A percentile compares a stretch with the other conserved stretches of the same genome.
Conservation (phyloP, 2,113 vertebrate genomes). For the Oenanthe melanoleuca region DNA sequence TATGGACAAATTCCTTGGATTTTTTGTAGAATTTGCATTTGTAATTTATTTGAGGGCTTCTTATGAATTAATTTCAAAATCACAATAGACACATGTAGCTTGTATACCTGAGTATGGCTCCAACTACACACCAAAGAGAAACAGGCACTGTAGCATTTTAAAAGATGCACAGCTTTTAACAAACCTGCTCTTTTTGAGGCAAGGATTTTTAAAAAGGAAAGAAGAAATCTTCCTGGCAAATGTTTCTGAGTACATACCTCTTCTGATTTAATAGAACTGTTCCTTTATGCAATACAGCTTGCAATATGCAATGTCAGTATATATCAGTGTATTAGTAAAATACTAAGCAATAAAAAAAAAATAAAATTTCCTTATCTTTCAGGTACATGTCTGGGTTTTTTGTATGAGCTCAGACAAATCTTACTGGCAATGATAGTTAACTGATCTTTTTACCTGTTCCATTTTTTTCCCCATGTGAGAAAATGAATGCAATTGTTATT, state of each 20-base stretch:
- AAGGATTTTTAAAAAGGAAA: not conserved
- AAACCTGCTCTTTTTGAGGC: not conserved
- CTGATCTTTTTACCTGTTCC: not conserved
- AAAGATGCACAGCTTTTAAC: not conserved
- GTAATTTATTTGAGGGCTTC: not conserved
- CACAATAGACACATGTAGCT: not conserved
- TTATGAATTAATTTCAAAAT: not conserved
- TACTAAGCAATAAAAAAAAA: not conserved
- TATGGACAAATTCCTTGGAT: not conserved
- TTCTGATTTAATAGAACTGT: not conserved
- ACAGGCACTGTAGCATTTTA: not conserved
- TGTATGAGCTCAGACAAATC: not conserved
- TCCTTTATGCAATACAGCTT: not conserved
- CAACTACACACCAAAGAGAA: not conserved
- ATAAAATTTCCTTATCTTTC: not conserved
- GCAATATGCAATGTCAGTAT: no score
- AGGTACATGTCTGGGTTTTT: fast-evolving
- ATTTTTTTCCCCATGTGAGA: not conserved
- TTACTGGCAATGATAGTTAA: not conserved
- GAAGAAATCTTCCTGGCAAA: not conserved
- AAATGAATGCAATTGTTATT: not conserved
- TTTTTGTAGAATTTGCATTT: not conserved
- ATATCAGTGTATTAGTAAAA: not conserved
- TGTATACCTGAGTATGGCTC: not conserved
- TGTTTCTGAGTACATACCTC: not conserved